phyloP scores from a whole-genome alignment of 2,888 invertebrate species.

The Platycheirus rosarum region DNA sequence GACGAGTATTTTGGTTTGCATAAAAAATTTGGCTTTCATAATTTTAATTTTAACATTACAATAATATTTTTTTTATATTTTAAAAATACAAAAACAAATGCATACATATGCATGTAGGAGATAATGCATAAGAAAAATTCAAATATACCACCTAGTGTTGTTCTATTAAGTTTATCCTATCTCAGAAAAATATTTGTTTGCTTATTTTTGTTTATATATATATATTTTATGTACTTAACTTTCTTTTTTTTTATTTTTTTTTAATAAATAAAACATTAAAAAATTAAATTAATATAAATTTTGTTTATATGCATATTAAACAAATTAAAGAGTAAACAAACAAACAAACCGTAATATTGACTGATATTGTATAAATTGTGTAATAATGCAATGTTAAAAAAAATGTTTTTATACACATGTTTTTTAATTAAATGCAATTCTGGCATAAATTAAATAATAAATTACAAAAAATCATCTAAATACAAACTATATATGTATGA shows the following conservation, averaged over 20 bases:
- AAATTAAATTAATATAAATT: neutral
- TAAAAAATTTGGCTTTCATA: constrained; percentile 2
- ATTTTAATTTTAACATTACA: constrained; percentile 5
- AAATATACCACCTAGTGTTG: constrained; percentile 68
- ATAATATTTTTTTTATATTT: constrained; percentile 43
- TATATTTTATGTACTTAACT: neutral
- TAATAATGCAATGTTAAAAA: constrained; percentile 37
- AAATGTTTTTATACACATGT: constrained; percentile 39
- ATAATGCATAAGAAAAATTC: constrained; percentile 21
- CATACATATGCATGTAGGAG: constrained; percentile 4
- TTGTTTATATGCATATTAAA: no score
- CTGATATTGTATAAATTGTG: constrained; percentile 58
- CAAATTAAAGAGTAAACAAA: constrained; percentile 30
- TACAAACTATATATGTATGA: constrained; percentile 9
- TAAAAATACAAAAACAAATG: constrained; percentile 12
- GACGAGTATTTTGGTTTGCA: constrained; percentile 60
- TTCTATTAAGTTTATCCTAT: constrained; percentile 61
- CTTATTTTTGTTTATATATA: constrained; percentile 1
- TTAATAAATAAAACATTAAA: neutral
- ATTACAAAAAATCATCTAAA: constrained; percentile 12
- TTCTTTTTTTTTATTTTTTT: neutral
- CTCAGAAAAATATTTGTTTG: constrained; percentile 1
- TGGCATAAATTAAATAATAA: constrained; percentile 12
- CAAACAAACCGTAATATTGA: constrained; percentile 44
- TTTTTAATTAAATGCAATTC: constrained; percentile 13